Evolutionary conservation across 2,797 vertebrate genomes (phyloP).

Genomic region (Pangasius larnaudii): DNA sequence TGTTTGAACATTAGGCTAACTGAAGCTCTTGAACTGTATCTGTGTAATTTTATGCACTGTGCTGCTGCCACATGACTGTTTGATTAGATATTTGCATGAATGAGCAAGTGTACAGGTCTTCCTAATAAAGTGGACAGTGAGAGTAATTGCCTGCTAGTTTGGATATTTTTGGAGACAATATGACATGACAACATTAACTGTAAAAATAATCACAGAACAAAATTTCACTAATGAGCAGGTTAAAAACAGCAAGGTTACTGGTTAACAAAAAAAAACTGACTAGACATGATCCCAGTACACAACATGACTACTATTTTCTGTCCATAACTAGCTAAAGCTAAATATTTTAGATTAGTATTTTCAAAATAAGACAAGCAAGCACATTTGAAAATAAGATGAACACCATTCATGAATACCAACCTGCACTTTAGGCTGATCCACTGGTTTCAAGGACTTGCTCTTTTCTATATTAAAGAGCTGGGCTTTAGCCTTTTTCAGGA

Average conservation of each 20-base stretch:
- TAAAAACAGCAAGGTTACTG: background rate
- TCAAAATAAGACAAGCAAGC: slow-evolving; percentile 5
- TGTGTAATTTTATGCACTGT: background rate
- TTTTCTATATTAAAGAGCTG: slow-evolving; percentile 97
- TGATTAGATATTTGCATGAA: background rate
- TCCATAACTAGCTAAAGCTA: too few species aligned
- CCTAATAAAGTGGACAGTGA: background rate
- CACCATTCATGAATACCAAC: slow-evolving; percentile 71
- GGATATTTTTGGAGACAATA: background rate
- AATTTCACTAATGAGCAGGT: background rate
- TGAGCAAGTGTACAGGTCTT: background rate
- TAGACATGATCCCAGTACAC: background rate
- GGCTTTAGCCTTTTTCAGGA: slow-evolving; percentile 95
- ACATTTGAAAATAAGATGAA: slow-evolving; percentile 3
- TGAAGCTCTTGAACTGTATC: background rate
- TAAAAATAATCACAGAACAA: background rate
- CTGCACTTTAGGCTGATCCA: slow-evolving; percentile 93
- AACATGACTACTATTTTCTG: background rate
- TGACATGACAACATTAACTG: background rate
- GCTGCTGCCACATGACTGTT: background rate
- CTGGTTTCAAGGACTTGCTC: slow-evolving; percentile 90
- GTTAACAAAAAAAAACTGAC: background rate
- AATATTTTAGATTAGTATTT: background rate
- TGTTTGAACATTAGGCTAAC: background rate
- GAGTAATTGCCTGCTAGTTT: background rate